These are phyloP conservation scores for Dioctria linearis DNA, from an alignment of 2,888 invertebrate species.

Conservation along the genomic window DNA sequence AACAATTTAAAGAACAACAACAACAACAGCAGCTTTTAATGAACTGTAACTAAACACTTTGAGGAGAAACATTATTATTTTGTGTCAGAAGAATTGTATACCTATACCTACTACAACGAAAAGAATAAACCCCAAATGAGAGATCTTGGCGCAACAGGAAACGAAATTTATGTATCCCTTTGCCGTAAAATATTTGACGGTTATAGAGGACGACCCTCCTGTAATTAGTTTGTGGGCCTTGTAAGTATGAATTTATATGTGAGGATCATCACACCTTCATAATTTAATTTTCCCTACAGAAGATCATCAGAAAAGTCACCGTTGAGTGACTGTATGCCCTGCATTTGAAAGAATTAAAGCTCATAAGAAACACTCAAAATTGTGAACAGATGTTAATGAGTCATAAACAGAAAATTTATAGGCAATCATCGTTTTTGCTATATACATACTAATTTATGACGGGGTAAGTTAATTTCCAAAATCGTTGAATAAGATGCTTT, in stretches of 20 bases:
- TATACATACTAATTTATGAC: conserved; percentile 20
- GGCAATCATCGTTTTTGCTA: neutral
- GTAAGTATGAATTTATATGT: conserved; percentile 45
- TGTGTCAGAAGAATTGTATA: neutral
- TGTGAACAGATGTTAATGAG: conserved; percentile 50
- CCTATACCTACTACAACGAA: too few species aligned
- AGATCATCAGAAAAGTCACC: conserved; percentile 27
- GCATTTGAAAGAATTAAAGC: conserved; percentile 11
- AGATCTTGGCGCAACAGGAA: neutral
- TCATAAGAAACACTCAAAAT: conserved; percentile 27
- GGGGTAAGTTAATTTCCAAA: neutral
- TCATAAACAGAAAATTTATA: conserved; percentile 49
- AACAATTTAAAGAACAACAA: neutral
- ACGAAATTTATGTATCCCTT: conserved; percentile 42
- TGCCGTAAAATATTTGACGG: conserved; percentile 21
- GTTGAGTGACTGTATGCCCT: conserved; percentile 20
- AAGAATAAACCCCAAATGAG: neutral
- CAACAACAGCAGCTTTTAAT: conserved; percentile 27
- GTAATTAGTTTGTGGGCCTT: conserved; percentile 45
- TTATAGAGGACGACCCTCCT: neutral
- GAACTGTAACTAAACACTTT: conserved; percentile 32
- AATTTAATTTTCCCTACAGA: conserved; percentile 47
- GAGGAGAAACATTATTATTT: neutral
- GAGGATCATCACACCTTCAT: conserved; percentile 58
- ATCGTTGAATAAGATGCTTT: conserved; percentile 4